Evolutionary conservation across 1,140 invertebrate species (phyloP).

Genomic region (Himalopsyche phryganea): DNA sequence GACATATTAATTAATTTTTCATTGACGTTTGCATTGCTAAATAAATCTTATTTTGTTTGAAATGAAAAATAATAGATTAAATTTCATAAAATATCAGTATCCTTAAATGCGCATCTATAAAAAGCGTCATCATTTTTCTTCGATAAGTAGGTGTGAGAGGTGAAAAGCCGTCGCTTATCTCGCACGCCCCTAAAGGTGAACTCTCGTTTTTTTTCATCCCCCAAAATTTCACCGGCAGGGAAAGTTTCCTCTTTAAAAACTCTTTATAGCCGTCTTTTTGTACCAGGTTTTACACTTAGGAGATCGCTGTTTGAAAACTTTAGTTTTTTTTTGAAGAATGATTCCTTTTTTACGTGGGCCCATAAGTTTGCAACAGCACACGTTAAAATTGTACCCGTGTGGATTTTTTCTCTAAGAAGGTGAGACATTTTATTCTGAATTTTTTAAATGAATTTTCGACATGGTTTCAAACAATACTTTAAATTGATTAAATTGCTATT

Average conservation of each 20-base stretch:
- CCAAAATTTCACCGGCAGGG: constrained; percentile 26
- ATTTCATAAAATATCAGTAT: too few species aligned
- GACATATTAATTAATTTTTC: too few species aligned
- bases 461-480: too few species aligned
- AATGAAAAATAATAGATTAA: too few species aligned
- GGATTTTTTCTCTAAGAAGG: too few species aligned
- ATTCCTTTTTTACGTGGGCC: not conserved
- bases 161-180: constrained; percentile 10
- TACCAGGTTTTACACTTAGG: constrained; percentile 35
- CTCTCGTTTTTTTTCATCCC: constrained; percentile 22
- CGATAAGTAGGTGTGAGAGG: not conserved
- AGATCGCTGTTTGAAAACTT: constrained; percentile 27
- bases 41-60: too few species aligned
- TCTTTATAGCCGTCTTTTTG: constrained; percentile 34
- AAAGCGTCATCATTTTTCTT: not conserved
- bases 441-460: too few species aligned
- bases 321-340: constrained; percentile 16
- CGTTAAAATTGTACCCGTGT: too few species aligned
- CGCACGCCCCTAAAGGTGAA: constrained; percentile 27
- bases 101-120: not conserved
- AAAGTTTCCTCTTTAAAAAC: constrained; percentile 35
- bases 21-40: too few species aligned
- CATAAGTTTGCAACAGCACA: too few species aligned
- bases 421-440: too few species aligned
- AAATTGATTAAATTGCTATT: too few species aligned